Evolutionary conservation across 2,113 vertebrate species (phyloP).

Genomic region (Mungos mungo): DNA sequence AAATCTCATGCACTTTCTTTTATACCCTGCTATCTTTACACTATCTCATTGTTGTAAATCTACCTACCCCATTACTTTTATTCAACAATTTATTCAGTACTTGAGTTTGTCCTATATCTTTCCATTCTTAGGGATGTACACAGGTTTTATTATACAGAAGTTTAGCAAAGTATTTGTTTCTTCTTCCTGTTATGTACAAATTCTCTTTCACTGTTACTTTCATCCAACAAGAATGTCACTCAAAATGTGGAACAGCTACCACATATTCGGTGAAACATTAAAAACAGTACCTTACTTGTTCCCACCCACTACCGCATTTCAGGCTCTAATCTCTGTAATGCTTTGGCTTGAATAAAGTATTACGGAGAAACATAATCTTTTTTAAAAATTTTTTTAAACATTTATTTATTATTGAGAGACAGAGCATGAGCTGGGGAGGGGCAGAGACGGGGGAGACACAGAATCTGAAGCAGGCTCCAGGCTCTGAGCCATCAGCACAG

Average conservation of each 20-base stretch:
- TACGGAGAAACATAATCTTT: background rate
- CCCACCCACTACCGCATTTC: background rate
- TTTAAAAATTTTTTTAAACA: too few species aligned
- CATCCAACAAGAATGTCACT: background rate
- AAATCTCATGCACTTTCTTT: background rate
- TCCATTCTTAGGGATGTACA: background rate
- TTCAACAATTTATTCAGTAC: background rate
- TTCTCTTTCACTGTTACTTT: background rate
- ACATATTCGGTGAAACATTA: background rate
- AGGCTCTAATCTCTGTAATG: background rate
- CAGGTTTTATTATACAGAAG: background rate
- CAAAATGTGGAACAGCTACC: background rate
- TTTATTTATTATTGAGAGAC: too few species aligned
- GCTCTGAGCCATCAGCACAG: too few species aligned
- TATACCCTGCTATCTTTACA: constrained; percentile 17
- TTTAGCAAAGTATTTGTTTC: background rate
- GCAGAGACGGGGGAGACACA: too few species aligned
- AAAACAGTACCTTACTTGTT: background rate
- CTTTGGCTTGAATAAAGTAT: constrained; percentile 11
- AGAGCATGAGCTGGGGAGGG: too few species aligned
- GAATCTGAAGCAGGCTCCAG: too few species aligned
- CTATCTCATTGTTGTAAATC: background rate
- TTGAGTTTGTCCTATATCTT: background rate
- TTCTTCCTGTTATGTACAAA: background rate
- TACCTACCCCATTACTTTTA: background rate